Conservation (phyloP, 1,140 invertebrate genomes). For the Tyrophagus putrescentiae region DNA sequence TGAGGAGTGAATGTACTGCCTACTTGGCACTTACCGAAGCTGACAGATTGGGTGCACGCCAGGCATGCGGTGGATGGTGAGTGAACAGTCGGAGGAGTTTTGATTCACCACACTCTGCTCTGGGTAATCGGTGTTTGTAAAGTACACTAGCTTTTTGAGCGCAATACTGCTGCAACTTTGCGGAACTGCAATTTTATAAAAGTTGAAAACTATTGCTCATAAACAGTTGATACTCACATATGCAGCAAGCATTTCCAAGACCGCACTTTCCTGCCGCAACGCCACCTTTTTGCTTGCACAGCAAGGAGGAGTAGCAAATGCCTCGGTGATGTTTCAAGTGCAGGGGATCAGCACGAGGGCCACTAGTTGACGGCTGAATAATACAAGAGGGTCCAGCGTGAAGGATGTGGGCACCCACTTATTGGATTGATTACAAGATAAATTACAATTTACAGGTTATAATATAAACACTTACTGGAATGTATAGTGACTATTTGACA, state of each 20-base stretch:
- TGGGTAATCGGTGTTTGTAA: conserved; percentile 27
- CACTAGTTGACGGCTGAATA: neutral
- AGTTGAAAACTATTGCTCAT: neutral
- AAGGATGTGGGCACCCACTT: conserved; percentile 1
- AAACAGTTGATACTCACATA: conserved; percentile 26
- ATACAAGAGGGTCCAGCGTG: conserved; percentile 13
- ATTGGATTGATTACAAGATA: neutral
- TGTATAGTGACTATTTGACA: neutral
- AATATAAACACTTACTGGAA: conserved; percentile 1
- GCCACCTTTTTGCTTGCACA: conserved; percentile 25
- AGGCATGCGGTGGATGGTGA: conserved; percentile 44
- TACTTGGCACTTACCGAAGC: conserved; percentile 42
- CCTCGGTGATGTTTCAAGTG: conserved; percentile 15
- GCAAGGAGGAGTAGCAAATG: conserved; percentile 25
- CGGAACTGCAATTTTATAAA: conserved; percentile 13
- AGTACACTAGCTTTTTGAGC: conserved; percentile 24
- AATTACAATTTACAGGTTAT: neutral
- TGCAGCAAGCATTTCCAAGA: conserved; percentile 26
- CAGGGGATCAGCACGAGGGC: neutral
- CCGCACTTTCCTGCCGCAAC: conserved; percentile 27
- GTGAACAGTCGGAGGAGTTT: conserved; percentile 39
- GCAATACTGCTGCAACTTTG: conserved; percentile 25
- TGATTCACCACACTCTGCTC: neutral
- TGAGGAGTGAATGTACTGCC: neutral
- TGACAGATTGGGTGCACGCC: conserved; percentile 51